These are phyloP conservation scores for Alauda arvensis DNA, from an alignment of 2,797 vertebrate genomes.

Conservation along the genomic window DNA sequence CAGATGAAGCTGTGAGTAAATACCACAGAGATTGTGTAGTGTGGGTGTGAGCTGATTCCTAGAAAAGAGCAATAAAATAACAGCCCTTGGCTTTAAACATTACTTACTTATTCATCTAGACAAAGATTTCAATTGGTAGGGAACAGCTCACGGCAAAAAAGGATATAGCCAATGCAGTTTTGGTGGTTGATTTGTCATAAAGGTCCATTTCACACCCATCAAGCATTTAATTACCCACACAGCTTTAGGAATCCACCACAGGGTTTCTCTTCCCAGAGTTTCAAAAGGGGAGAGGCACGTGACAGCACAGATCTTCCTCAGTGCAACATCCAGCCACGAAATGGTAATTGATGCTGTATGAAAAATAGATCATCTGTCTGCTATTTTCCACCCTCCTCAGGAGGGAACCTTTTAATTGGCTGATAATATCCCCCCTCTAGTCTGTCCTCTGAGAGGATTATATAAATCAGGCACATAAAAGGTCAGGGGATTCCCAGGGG, in stretches of 20 bases:
- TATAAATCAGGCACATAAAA: conserved; percentile 46
- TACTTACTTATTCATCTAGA: not conserved
- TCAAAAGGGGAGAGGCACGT: not conserved
- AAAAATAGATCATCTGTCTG: conserved; percentile 34
- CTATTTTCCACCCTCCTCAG: conserved; percentile 38
- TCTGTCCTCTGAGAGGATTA: conserved; percentile 30
- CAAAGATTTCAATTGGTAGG: not conserved
- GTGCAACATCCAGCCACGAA: conserved; percentile 30
- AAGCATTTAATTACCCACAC: not conserved
- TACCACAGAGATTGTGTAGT: not conserved
- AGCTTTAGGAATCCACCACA: not conserved
- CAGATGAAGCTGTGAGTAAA: conserved; percentile 25
- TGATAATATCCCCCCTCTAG: conserved; percentile 33
- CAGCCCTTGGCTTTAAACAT: not conserved
- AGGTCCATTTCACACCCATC: not conserved
- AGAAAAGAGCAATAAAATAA: conserved; percentile 14
- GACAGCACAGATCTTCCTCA: not conserved
- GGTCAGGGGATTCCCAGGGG: conserved; percentile 40
- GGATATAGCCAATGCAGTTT: not conserved
- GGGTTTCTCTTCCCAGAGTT: not conserved
- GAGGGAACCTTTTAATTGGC: conserved; percentile 53
- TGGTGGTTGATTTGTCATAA: not conserved
- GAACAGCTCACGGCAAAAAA: not conserved
- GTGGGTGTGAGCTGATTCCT: conserved; percentile 22
- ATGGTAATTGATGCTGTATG: not conserved